Percentiles rank a stretch among this genome's conserved stretches.
Conservation (phyloP, 2,888 invertebrate species). For the Euproctis similis region DNA sequence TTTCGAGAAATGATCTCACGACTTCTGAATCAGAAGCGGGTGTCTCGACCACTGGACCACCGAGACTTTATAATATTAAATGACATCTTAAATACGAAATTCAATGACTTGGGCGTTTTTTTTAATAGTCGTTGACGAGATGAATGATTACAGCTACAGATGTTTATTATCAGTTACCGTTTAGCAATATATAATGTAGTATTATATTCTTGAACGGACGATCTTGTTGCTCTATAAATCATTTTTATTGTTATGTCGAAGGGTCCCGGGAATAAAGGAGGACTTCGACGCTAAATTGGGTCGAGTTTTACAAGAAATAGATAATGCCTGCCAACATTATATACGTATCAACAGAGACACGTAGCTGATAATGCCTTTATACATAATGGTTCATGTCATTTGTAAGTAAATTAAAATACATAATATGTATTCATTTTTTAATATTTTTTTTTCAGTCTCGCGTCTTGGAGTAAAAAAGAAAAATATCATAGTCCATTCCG, state of each 20-base stretch:
- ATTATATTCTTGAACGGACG: constrained; percentile 64
- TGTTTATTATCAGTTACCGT: constrained; percentile 60
- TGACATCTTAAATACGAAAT: too few species aligned
- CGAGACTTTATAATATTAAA: too few species aligned
- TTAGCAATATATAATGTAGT: constrained; percentile 63
- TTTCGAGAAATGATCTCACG: too few species aligned
- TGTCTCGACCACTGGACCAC: too few species aligned
- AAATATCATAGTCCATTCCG: too few species aligned
- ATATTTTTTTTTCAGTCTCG: too few species aligned
- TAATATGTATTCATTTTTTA: too few species aligned
- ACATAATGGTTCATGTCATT: constrained; percentile 2
- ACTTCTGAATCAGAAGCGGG: too few species aligned
- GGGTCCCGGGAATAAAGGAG: constrained; percentile 52
- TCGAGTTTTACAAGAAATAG: constrained; percentile 49
- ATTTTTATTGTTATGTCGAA: constrained; percentile 70
- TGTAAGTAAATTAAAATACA: too few species aligned
- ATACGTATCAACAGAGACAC: constrained; percentile 21
- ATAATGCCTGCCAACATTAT: constrained; percentile 37
- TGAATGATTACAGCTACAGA: constrained; percentile 39
- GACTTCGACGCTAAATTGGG: constrained; percentile 57
- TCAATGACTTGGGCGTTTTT: too few species aligned
- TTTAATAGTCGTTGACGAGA: constrained; percentile 27
- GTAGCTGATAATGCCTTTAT: constrained; percentile 18
- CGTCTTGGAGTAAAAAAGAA: too few species aligned
- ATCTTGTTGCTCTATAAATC: constrained; percentile 63